Base-by-base conservation (phyloP, 2,113 vertebrate species). In the Tapirus terrestris region DNA sequence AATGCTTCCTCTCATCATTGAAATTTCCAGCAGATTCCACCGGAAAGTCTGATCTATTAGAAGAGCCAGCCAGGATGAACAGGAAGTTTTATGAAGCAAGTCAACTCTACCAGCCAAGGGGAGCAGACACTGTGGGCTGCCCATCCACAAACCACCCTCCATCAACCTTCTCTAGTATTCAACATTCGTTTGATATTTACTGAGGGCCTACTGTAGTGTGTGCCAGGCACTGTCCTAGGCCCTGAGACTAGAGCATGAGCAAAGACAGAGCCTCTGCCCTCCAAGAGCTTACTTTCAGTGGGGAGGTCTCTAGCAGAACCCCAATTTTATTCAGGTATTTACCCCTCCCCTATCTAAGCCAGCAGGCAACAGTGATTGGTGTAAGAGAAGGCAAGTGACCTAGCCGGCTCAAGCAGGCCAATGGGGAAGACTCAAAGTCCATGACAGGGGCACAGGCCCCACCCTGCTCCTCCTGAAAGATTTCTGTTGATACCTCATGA, bases 251-350 rank as follows among this genome's bases (percentile, higher is more conserved):
- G 13, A 33, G 21, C 17, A 20, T 4, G 9, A 80, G 60, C 43
- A 45, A 81, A 92, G 65, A 61, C 84, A 80, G 94, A 76, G 48
- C 31, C 48, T 93, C 51, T 86, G 58, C 16, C 39, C 89, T 67
- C 48, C 16, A 23, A 81, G 27, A 85, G 61, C 39, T 53, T 60
- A 80, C 58, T 75, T 67, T 80, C 33, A 65, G 12, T 18, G 27
- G 31, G 33, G 21, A 39, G 20, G 21, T 89, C 43, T 87, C 67
- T 67, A 73, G 14, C 17, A 58, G 25, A 72, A 85, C 10, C n/a
- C n/a, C 61, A 53, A 36, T 65, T 95, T 96, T 90, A 95, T 72
- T 51, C 39, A 53, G 29, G 18, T 68, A 56, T 76, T 77, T n/a
- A 65, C 29, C 33, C 17, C 31, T 75, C 31, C 60, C 29, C 39